These are phyloP conservation scores for Ptychadena robeensis DNA, from an alignment of 2,797 vertebrate species.

Conservation along the genomic window DNA sequence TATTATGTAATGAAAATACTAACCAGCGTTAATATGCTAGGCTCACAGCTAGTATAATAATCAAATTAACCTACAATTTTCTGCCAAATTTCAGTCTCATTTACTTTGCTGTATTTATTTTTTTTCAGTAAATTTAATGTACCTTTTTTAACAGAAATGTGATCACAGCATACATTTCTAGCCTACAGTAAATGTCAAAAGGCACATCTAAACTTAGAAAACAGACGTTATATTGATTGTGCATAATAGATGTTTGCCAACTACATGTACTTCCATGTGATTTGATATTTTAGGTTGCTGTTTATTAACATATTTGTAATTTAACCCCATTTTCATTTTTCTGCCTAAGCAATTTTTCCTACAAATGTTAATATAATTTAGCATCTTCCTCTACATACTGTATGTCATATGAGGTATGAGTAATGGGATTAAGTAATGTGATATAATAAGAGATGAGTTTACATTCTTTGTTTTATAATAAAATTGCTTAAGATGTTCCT, in stretches of 20 bases:
- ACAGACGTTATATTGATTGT: slow-evolving; percentile 12
- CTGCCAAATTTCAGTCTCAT: neutral
- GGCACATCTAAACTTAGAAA: slow-evolving; percentile 4
- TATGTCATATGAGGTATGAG: too few relatives aligned
- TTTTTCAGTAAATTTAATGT: neutral
- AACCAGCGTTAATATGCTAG: too few relatives aligned
- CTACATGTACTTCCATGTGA: neutral
- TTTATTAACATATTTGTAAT: neutral
- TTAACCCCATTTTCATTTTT: neutral
- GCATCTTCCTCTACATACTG: too few relatives aligned
- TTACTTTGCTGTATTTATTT: neutral
- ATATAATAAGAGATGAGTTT: too few relatives aligned
- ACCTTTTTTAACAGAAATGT: neutral
- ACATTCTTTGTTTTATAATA: too few relatives aligned
- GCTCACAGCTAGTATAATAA: neutral
- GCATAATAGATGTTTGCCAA: slow-evolving; percentile 9
- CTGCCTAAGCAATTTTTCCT: neutral
- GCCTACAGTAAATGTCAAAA: neutral
- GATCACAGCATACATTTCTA: neutral
- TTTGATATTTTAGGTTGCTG: neutral
- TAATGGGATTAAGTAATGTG: too few relatives aligned
- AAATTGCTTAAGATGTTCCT: too few relatives aligned
- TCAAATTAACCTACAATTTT: neutral
- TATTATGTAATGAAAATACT: too few relatives aligned
- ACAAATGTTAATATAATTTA: too few relatives aligned